phyloP scores from a whole-genome alignment of 2,888 invertebrate genomes.

The Folsomia manolachei region DNA sequence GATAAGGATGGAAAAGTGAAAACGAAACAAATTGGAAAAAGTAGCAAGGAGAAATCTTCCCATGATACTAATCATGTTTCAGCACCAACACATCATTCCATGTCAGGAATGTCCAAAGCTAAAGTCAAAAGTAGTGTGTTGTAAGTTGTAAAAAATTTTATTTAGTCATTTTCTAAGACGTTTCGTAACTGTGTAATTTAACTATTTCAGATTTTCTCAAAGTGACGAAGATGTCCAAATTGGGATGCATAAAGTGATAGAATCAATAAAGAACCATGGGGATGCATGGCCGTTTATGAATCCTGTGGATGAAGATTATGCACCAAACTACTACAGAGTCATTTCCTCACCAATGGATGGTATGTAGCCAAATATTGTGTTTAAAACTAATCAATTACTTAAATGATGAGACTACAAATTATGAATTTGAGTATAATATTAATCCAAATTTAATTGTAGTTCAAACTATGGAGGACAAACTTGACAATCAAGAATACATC shows the following conservation, averaged over 20 bases:
- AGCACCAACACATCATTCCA: conserved; percentile 23
- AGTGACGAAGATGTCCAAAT: conserved; percentile 81
- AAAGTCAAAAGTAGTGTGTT: conserved; percentile 50
- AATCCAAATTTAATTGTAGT: too few species aligned
- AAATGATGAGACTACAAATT: too few species aligned
- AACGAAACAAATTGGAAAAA: neutral
- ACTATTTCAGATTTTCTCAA: conserved; percentile 63
- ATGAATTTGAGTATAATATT: too few species aligned
- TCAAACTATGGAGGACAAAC: conserved; percentile 79
- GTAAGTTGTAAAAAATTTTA: conserved; percentile 46
- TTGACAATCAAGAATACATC: conserved; percentile 76
- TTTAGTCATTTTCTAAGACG: conserved; percentile 2
- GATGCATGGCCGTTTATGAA: conserved; percentile 94
- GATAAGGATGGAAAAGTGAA: neutral
- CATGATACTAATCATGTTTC: conserved; percentile 6
- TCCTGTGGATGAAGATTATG: conserved; percentile 88
- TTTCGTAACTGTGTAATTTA: neutral
- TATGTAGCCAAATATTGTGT: too few species aligned
- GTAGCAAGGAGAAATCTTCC: neutral
- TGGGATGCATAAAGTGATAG: conserved; percentile 87
- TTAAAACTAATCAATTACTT: too few species aligned
- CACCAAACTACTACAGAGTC: conserved; percentile 71
- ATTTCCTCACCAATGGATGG: conserved; percentile 78
- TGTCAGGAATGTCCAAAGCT: conserved; percentile 46
- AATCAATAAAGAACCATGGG: conserved; percentile 79